A percentile compares a stretch with the other conserved stretches of the same genome.
These are phyloP conservation scores for Diorhabda sublineata DNA, from an alignment of 1,140 invertebrate species.

Conservation along the genomic window DNA sequence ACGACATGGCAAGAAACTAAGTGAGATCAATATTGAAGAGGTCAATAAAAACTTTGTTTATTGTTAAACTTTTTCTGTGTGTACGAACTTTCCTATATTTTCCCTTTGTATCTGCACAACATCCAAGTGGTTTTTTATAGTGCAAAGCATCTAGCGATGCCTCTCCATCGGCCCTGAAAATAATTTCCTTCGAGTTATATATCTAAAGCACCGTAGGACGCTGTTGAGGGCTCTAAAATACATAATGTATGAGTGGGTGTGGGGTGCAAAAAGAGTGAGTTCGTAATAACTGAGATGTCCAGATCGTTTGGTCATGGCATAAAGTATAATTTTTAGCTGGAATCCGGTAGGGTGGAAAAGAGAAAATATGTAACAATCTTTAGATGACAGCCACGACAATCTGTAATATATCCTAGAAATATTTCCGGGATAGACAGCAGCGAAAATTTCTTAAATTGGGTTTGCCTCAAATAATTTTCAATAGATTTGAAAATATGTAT, in stretches of 20 bases:
- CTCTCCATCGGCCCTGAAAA: slow-evolving; percentile 8
- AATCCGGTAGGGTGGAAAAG: slow-evolving; percentile 35
- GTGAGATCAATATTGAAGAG: too few relatives aligned
- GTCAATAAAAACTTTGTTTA: too few relatives aligned
- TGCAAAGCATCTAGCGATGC: background rate
- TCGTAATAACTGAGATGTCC: slow-evolving; percentile 31
- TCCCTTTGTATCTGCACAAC: too few relatives aligned
- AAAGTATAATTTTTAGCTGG: slow-evolving; percentile 40
- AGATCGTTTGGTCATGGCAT: slow-evolving; percentile 36
- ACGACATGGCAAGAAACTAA: too few relatives aligned
- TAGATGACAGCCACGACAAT: slow-evolving; percentile 28
- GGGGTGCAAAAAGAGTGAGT: slow-evolving; percentile 20
- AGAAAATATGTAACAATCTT: slow-evolving; percentile 42
- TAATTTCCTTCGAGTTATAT: slow-evolving; percentile 18
- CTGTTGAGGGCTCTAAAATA: slow-evolving; percentile 23
- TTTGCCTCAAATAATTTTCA: background rate
- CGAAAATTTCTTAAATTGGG: background rate
- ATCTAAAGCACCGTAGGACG: slow-evolving; percentile 11
- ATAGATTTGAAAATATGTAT: background rate
- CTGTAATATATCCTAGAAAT: slow-evolving; percentile 17
- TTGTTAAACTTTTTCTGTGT: too few relatives aligned
- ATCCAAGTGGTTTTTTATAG: background rate
- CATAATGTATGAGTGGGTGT: slow-evolving; percentile 36
- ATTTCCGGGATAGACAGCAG: slow-evolving; percentile 8
- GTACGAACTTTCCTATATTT: too few relatives aligned